Evolutionary conservation across 2,888 invertebrate genomes (phyloP), one percentile per base, ranked within the genome.

Genomic region (Cerastoderma edule): DNA sequence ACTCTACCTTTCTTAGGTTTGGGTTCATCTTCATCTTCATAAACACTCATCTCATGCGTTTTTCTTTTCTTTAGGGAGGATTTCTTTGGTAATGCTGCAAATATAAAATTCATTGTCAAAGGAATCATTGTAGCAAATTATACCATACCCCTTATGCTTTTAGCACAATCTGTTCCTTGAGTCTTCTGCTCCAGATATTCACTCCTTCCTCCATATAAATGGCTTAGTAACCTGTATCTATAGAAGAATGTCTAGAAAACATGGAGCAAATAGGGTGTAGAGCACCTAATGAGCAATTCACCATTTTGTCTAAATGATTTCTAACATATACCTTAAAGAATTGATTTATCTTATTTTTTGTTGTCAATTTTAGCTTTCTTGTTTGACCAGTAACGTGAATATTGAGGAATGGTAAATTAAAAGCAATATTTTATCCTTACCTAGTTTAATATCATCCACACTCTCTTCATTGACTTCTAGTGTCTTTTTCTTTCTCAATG

Each of bases 11-110:
- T 68, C 50, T 72, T 71, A 1, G 64, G 33, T 10, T 28, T 30
- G 6, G 74, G 67, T 72, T 80, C 65, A 28, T 64, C 4, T 24
- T 81, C 78, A 32, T 76, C 79, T 70, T 82, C 82, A 67, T 68
- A 66, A 6, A 80, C 67, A 65, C 85, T 85, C n/a, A 85, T 68
- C 30, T 83, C 83, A 69, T 85, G 87, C 27, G 85, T 83, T 68
- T 84, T 85, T n/a, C 80, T 76, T 39, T 83, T 83, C 54, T 72
- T 77, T 57, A 86, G 35, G 1, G 74, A 46, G 8, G 75, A 63
- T 39, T 73, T 80, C 0, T 65, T 32, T 13, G 46, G 39, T 44
- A 19, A 0, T 24, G 13, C 53, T 65, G 39, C 22, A 50, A 19
- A 10, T 39, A 13, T 13, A 39, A 13, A 13, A 13, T 8, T 39